These are phyloP conservation scores for Sphyrna mokarran DNA, from an alignment of 2,113 vertebrate genomes.

Conservation along the genomic window DNA sequence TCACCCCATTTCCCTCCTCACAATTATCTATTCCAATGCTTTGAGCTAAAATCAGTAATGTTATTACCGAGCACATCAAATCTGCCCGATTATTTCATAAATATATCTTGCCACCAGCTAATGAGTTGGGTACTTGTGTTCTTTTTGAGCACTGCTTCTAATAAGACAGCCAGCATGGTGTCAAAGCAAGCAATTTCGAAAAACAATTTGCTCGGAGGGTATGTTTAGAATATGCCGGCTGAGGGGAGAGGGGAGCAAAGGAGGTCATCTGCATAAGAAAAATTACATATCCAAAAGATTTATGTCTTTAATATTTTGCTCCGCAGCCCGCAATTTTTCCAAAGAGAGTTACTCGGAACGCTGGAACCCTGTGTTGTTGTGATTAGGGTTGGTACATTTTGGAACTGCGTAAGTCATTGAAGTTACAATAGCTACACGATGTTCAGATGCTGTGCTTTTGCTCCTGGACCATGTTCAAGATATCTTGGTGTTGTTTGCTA, in stretches of 20 bases:
- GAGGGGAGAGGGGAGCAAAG: neutral
- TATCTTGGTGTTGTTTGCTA: neutral
- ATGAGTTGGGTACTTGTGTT: conserved; percentile 4
- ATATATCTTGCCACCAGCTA: conserved; percentile 14
- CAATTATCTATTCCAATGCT: neutral
- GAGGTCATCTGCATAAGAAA: conserved; percentile 11
- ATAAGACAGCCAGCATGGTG: conserved; percentile 17
- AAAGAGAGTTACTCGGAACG: neutral
- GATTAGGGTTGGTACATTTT: neutral
- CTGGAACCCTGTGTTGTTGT: neutral
- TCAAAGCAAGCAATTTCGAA: neutral
- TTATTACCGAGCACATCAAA: neutral
- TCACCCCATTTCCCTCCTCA: neutral
- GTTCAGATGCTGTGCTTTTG: neutral
- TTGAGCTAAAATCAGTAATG: conserved; percentile 13
- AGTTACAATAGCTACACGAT: neutral
- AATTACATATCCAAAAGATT: neutral
- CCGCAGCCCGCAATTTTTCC: conserved; percentile 1
- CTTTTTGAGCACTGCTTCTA: neutral
- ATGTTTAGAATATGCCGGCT: neutral
- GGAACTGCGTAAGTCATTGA: neutral
- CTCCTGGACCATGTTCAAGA: neutral
- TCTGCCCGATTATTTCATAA: conserved; percentile 17
- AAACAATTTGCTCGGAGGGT: conserved; percentile 29
- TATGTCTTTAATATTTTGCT: conserved; percentile 25